phyloP scores from a whole-genome alignment of 2,888 invertebrate species.

The Tiphia femorata region DNA sequence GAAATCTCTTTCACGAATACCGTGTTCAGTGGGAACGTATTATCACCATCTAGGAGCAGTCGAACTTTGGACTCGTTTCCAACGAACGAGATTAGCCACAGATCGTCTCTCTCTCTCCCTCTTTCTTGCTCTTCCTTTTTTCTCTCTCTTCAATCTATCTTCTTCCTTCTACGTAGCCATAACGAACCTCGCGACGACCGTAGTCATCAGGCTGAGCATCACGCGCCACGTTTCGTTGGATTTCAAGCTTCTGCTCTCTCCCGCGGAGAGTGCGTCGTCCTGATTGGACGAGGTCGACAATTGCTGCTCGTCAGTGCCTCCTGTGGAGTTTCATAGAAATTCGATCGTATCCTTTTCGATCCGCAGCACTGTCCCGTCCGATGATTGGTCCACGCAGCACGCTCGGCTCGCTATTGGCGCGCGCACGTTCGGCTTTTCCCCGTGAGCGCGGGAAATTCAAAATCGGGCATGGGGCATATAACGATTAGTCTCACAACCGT shows the following conservation, averaged over 20 bases:
- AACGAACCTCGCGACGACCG: conserved; percentile 47
- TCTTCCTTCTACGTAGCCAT: conserved; percentile 37
- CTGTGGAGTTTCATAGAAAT: conserved; percentile 45
- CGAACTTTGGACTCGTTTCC: no score
- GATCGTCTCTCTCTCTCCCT: neutral
- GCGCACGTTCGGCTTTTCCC: neutral
- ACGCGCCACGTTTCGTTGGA: conserved; percentile 28
- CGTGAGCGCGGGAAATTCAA: conserved; percentile 24
- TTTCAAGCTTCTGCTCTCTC: conserved; percentile 9
- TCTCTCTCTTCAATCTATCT: neutral
- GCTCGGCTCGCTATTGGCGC: conserved; percentile 3
- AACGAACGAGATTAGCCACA: no score
- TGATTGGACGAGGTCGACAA: conserved; percentile 56
- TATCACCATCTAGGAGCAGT: no score
- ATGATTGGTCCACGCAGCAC: conserved; percentile 4
- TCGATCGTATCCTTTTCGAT: conserved; percentile 24
- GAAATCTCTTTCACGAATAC: no score
- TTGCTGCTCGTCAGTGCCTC: conserved; percentile 58
- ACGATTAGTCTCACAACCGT: conserved; percentile 13
- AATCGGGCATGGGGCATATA: conserved; percentile 11
- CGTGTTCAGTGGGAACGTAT: no score
- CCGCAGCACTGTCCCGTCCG: neutral
- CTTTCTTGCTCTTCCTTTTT: neutral
- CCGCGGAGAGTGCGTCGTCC: conserved; percentile 33
- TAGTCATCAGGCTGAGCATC: conserved; percentile 32